These are phyloP conservation scores for Drosophila helvetica DNA, from an alignment of 2,888 invertebrate species.

Conservation along the genomic window DNA sequence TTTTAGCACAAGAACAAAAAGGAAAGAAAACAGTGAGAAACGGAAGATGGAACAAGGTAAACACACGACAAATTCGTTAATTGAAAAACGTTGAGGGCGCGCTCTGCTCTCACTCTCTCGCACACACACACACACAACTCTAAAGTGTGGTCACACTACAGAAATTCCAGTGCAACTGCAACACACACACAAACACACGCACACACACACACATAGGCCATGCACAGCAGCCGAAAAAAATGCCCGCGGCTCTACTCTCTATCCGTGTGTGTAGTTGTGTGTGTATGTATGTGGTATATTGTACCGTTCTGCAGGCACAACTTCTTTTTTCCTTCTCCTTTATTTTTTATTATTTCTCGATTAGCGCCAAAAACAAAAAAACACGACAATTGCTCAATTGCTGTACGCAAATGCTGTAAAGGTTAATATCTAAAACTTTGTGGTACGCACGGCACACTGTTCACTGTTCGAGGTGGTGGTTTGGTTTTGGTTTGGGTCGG, in stretches of 20 bases:
- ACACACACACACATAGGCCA: constrained; percentile 11
- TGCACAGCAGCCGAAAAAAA: constrained; percentile 22
- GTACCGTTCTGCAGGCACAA: constrained; percentile 29
- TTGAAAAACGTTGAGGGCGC: constrained; percentile 42
- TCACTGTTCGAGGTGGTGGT: constrained; percentile 17
- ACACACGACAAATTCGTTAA: constrained; percentile 22
- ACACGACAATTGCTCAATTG: not conserved
- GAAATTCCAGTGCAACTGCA: constrained; percentile 49
- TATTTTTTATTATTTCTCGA: constrained; percentile 16
- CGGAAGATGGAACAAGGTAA: constrained; percentile 18
- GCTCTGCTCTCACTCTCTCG: constrained; percentile 15
- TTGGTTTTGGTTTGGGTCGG: constrained; percentile 4
- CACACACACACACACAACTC: constrained; percentile 10
- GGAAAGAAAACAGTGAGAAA: constrained; percentile 10
- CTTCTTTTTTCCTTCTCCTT: constrained; percentile 19
- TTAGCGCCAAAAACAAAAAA: constrained; percentile 6
- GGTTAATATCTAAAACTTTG: constrained; percentile 36
- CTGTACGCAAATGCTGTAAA: constrained; percentile 9
- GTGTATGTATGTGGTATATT: constrained; percentile 40
- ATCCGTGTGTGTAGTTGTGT: constrained; percentile 12
- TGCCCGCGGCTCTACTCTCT: constrained; percentile 35
- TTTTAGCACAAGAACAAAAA: constrained; percentile 32
- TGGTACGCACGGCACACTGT: constrained; percentile 38
- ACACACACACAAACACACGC: constrained; percentile 25
- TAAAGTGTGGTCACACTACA: constrained; percentile 14